Percentiles rank a stretch among this genome's conserved stretches.
Conservation (phyloP, 2,888 invertebrate genomes). For the Unio pictorum region DNA sequence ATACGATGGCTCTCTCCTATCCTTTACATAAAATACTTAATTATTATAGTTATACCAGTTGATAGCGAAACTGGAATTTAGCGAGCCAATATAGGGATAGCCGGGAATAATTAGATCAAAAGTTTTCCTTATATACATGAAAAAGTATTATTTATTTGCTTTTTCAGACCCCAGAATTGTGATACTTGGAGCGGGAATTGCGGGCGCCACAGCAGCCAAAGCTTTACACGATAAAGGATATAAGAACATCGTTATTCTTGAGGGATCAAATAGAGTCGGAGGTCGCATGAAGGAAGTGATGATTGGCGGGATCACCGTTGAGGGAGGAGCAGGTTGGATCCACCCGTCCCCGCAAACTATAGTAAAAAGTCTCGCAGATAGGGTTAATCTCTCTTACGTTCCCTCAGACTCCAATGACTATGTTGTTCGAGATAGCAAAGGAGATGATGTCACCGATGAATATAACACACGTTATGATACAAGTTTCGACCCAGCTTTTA, state of each 20-base stretch:
- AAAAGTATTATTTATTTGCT: not conserved
- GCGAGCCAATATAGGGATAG: too few relatives aligned
- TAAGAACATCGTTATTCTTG: slow-evolving; percentile 24
- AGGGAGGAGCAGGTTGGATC: slow-evolving; percentile 25
- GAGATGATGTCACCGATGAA: slow-evolving; percentile 11
- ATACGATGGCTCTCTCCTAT: too few relatives aligned
- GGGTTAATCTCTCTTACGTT: slow-evolving; percentile 7
- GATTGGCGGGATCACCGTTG: slow-evolving; percentile 22
- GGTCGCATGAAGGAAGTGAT: slow-evolving; percentile 19
- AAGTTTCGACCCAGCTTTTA: not conserved
- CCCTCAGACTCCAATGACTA: slow-evolving; percentile 8
- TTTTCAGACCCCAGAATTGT: slow-evolving; percentile 8
- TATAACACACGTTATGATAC: slow-evolving; percentile 7
- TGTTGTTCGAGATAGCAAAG: slow-evolving; percentile 15
- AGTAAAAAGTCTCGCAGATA: slow-evolving; percentile 11
- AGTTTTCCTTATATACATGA: too few relatives aligned
- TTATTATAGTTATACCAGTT: too few relatives aligned
- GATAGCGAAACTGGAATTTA: too few relatives aligned
- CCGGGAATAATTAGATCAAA: too few relatives aligned
- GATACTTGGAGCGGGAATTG: slow-evolving; percentile 18
- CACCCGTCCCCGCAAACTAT: slow-evolving; percentile 20
- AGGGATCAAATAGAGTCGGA: slow-evolving; percentile 22
- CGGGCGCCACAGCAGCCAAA: slow-evolving; percentile 30
- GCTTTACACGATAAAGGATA: slow-evolving; percentile 22
- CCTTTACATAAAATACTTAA: too few relatives aligned